Conservation (phyloP, 2,888 invertebrate species). For the Anoplius nigerrimus region DNA sequence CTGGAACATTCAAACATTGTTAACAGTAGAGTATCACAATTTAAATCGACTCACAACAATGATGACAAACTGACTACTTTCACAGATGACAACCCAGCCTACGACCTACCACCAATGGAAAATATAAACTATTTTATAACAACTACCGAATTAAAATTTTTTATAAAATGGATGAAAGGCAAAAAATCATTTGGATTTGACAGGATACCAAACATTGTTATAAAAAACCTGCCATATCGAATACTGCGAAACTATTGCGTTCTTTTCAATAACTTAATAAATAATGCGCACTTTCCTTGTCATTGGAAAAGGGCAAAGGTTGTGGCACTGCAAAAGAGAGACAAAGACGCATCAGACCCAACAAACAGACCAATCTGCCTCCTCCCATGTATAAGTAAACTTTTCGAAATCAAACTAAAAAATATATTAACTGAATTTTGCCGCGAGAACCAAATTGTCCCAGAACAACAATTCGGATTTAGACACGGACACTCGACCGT, state of each 20-base stretch:
- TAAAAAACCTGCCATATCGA: background rate
- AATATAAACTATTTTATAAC: background rate
- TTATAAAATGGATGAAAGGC: background rate
- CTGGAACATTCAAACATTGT: background rate
- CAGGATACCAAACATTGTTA: background rate
- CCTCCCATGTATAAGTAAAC: constrained; percentile 10
- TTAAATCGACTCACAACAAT: background rate
- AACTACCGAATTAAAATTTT: background rate
- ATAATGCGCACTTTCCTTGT: background rate
- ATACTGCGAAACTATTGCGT: background rate
- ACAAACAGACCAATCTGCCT: background rate
- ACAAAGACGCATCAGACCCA: background rate
- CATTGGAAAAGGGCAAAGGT: background rate
- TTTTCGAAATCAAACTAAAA: constrained; percentile 3
- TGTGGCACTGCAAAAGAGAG: background rate
- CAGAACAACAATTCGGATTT: too few species aligned
- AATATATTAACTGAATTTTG: constrained; percentile 13
- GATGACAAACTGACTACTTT: background rate
- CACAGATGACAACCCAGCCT: background rate
- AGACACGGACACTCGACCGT: too few species aligned
- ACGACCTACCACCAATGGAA: background rate
- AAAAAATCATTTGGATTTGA: background rate
- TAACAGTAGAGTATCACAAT: background rate
- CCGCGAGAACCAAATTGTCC: background rate
- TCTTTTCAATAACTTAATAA: background rate